Evolutionary conservation across 2,113 vertebrate species (phyloP), one percentile per base, ranked within the genome.

Genomic region (Leptobrachium ailaonicum): DNA sequence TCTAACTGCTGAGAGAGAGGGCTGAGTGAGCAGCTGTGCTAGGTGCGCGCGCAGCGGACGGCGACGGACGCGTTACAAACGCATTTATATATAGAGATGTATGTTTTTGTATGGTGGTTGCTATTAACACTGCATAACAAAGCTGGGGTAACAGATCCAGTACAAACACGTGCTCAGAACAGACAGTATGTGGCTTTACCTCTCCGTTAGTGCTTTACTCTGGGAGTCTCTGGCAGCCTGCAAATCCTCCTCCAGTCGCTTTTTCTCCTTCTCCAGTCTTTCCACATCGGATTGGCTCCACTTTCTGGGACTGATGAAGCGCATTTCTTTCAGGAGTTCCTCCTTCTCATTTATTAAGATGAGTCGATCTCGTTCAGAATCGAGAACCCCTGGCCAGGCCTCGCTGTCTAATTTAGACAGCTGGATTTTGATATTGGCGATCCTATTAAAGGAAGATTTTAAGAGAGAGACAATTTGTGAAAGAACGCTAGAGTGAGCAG

Each of bases 311-410:
- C 90, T 91, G 73, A 94, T 85, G 81, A 97, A 98, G 67, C 95
- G 90, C 93, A 99, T 95, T 89, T 99, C 98, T 85, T 98, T 99
- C 72, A 99, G 89, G 41, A 99, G 94, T 88, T 99, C 97, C 87
- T 99, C 97, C 84, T 99, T 99, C 89, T 99, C 98, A 0, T 93
- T 98, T 86, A 99, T 98, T 77, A 99, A 88, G 83, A 99, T 97
- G 47, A 99, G 91, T 1, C 97, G 95, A 82, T 99, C 97, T 14
- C 95, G 88, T 89, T 99, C 98, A 0, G 96, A 96, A 89, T 99
- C 98, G 82, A 99, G 91, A 83, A 97, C 91, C 0, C 97, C 98
- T 0, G 98, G 98, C 97, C 97, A 99, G 10, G 96, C 96, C 89
- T 99, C 96, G 0, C 94, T 97, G 90, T 98, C 96, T 47, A 99